Conservation (phyloP, 2,113 vertebrate genomes). For the Anarrhichthys ocellatus region DNA sequence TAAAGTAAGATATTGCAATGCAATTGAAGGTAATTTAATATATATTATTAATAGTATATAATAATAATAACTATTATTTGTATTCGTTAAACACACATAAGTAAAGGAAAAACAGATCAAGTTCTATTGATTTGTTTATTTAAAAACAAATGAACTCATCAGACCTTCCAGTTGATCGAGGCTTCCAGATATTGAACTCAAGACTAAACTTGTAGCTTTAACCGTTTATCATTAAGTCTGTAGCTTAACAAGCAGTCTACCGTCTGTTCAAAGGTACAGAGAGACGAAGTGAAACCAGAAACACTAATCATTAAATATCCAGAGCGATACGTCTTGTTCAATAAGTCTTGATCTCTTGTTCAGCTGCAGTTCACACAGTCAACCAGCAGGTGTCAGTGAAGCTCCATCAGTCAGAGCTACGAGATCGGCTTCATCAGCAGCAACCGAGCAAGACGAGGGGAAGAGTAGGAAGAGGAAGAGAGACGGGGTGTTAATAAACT, state of each 20-base stretch:
- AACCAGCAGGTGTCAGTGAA: constrained; percentile 49
- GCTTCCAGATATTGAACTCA: not conserved
- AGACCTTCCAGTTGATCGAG: no score
- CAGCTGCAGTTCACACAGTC: not conserved
- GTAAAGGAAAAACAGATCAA: no score
- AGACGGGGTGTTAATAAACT: not conserved
- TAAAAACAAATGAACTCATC: no score
- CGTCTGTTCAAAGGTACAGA: not conserved
- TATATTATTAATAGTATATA: no score
- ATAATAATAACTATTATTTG: no score
- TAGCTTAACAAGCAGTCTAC: no score
- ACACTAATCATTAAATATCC: not conserved
- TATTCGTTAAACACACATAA: no score
- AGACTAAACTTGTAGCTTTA: not conserved
- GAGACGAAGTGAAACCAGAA: not conserved
- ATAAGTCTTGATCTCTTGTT: not conserved
- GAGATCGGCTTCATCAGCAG: not conserved
- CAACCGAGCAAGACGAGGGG: not conserved
- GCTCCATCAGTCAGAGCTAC: constrained; percentile 5
- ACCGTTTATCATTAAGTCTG: not conserved
- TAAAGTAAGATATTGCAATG: no score
- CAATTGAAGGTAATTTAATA: no score
- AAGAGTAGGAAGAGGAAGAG: not conserved
- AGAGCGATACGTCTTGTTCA: not conserved
- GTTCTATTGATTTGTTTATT: no score